A percentile compares a stretch with the other conserved stretches of the same genome.
phyloP scores from a whole-genome alignment of 2,888 invertebrate species.

The Conops quadrifasciatus region DNA sequence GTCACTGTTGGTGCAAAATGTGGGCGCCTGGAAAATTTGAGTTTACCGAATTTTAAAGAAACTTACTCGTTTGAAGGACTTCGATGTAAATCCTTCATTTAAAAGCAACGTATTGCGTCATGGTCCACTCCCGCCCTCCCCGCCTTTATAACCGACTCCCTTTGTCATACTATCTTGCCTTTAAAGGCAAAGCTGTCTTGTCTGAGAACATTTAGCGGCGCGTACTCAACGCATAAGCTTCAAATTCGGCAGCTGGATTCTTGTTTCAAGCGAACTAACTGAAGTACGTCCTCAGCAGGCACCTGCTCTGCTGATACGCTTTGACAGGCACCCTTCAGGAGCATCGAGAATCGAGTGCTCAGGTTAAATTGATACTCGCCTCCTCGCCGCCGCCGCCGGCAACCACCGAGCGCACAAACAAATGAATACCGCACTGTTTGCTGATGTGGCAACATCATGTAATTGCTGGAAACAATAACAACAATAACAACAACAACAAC shows the following conservation, averaged over 20 bases:
- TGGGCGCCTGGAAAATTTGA: too few relatives aligned
- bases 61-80: too few relatives aligned
- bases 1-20: too few relatives aligned
- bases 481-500: conserved; percentile 53
- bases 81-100: too few relatives aligned
- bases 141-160: too few relatives aligned
- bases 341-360: conserved; percentile 26
- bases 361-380: conserved; percentile 23
- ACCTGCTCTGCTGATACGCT: conserved; percentile 31
- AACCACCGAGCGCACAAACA: not conserved
- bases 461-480: conserved; percentile 56
- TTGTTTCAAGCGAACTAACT: conserved; percentile 41
- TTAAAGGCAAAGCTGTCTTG: too few relatives aligned
- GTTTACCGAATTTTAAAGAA: too few relatives aligned
- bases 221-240: not conserved
- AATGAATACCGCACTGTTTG: not conserved
- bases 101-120: too few relatives aligned
- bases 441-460: conserved; percentile 39
- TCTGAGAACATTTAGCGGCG: not conserved
- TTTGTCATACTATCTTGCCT: too few relatives aligned
- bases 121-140: too few relatives aligned
- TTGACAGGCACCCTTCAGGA: conserved; percentile 26
- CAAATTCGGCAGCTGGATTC: conserved; percentile 27
- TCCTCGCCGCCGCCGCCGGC: not conserved
- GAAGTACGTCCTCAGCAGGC: conserved; percentile 43